Evolutionary conservation across 1,140 invertebrate genomes (phyloP).

Genomic region (Bathynomus jamesi): DNA sequence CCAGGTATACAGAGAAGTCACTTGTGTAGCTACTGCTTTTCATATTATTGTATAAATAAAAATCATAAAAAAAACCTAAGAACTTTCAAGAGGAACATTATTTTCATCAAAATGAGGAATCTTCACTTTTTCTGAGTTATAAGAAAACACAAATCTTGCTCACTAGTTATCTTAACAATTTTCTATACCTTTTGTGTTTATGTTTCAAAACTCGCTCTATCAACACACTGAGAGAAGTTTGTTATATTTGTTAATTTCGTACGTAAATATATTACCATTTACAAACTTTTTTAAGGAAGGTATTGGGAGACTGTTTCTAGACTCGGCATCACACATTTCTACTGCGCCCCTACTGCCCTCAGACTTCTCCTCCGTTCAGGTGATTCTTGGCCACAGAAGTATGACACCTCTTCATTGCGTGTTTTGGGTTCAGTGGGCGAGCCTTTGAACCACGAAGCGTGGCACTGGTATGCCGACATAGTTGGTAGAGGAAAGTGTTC

Average conservation of each 20-base stretch:
- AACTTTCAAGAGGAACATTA: too few species aligned
- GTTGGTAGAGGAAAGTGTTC: constrained; percentile 48
- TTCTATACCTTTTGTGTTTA: too few species aligned
- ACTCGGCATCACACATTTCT: constrained; percentile 50
- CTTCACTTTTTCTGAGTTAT: too few species aligned
- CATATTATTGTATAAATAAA: too few species aligned
- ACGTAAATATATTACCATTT: not conserved
- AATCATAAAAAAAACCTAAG: too few species aligned
- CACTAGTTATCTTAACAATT: too few species aligned
- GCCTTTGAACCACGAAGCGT: constrained; percentile 53
- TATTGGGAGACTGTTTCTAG: constrained; percentile 52
- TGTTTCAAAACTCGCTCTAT: too few species aligned
- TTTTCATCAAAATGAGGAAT: too few species aligned
- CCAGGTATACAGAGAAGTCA: constrained; percentile 41
- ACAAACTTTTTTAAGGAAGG: constrained; percentile 40
- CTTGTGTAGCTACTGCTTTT: too few species aligned
- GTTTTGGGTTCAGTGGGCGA: constrained; percentile 52
- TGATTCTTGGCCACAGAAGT: constrained; percentile 55
- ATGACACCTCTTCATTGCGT: constrained; percentile 42
- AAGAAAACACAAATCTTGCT: too few species aligned
- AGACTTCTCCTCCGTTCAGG: constrained; percentile 56
- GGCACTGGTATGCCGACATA: constrained; percentile 50
- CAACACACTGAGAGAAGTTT: too few species aligned
- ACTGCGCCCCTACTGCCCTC: constrained; percentile 51
- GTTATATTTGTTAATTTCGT: too few species aligned